These are phyloP conservation scores for Ovis aries DNA, from an alignment of 2,113 vertebrate species.

Conservation along the genomic window ARS-UI_Ramb_v3.0 NC_056058.1:1750001-1750500, in stretches of 20 bases:
- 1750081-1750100: not conserved
- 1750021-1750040: not conserved
- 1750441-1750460: fast-evolving
- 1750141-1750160: not conserved
- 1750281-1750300: not conserved
- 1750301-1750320: not conserved
- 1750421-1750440: fast-evolving
- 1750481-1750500: not conserved
- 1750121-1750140: not conserved
- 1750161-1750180: not conserved
- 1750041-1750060: not conserved
- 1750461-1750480: not conserved
- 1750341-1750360: not conserved
- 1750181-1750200: not conserved
- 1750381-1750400: not conserved
- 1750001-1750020: not conserved
- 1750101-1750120: not conserved
- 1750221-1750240: no score
- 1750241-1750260: not conserved
- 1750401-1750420: not conserved
- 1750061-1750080: not conserved
- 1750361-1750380: not conserved
- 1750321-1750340: not conserved
- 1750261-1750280: not conserved
- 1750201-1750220: not conserved